phyloP scores from a whole-genome alignment of 2,113 vertebrate genomes.

The Recurvirostra avosetta region DNA sequence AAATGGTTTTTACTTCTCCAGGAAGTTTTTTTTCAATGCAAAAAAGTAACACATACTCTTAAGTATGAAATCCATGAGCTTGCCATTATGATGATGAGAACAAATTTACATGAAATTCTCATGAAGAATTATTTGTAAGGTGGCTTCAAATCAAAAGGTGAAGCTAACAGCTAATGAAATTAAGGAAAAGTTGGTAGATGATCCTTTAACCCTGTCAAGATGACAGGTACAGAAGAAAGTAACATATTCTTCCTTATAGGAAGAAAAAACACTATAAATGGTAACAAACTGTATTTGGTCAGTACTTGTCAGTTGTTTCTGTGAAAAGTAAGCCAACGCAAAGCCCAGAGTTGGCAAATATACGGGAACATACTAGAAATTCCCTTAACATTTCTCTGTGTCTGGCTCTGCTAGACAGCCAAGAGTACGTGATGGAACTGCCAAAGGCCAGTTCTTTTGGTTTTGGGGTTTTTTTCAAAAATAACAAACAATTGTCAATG shows the following conservation, averaged over 20 bases:
- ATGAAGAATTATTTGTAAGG: background rate
- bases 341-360: background rate
- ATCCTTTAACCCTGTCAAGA: background rate
- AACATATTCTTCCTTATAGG: background rate
- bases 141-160: background rate
- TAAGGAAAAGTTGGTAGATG: background rate
- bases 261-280: background rate
- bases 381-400: background rate
- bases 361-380: background rate
- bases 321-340: background rate
- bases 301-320: background rate
- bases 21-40: background rate
- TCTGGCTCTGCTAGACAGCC: background rate
- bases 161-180: background rate
- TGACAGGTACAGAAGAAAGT: background rate
- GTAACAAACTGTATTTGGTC: background rate
- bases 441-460: background rate
- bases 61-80: background rate
- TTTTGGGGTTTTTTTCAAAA: background rate
- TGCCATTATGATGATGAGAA: background rate
- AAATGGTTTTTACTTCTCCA: background rate
- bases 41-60: background rate
- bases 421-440: background rate
- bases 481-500: background rate
- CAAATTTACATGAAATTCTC: background rate